Base-by-base conservation (phyloP, 2,888 invertebrate genomes). In the Agonum fuliginosum region DNA sequence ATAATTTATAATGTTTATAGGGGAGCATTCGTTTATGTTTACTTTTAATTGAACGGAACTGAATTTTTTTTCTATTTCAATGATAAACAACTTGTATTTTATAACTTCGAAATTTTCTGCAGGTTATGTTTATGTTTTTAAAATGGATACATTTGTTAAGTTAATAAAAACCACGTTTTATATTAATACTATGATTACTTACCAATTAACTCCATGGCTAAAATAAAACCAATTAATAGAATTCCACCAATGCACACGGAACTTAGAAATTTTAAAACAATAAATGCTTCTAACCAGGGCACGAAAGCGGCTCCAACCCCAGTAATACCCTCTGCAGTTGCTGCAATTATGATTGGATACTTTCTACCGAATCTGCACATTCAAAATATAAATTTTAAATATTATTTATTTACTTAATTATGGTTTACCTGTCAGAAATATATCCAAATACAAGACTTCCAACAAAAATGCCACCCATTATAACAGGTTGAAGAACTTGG, bases 381-480 rank as follows among this genome's bases (percentile, higher is more conserved):
- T n/a, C 37, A 17, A 46, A 48, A n/a, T n/a, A n/a, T n/a, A n/a
- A n/a, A n/a, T n/a, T n/a, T n/a, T n/a, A n/a, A n/a, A n/a, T n/a
- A n/a, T n/a, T n/a, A n/a, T n/a, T n/a, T n/a, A n/a, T n/a, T n/a
- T n/a, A n/a, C n/a, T n/a, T n/a, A n/a, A n/a, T n/a, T n/a, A n/a
- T n/a, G n/a, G n/a, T 37, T 12, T 54, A 54, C 54, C 24, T 54
- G 5, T 54, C 54, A n/a, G 54, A 54, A 22, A 54, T 54, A 10
- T 91, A 90, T 78, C 94, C 94, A 84, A 94, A 94, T 67, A 91
- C 81, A 86, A 94, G 83, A 80, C 90, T 90, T 12, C 91, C 91
- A 3, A 86, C 83, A 46, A 91, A 84, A 71, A 91, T 88, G 43
- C 91, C 91, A 73, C 89, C 84, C 86, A 91, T 91, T 81, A 90